A percentile compares a stretch with the other conserved stretches of the same genome.
Evolutionary conservation across 1,140 invertebrate species (phyloP).

Genomic region (Lordiphosa stackelbergi): DNA sequence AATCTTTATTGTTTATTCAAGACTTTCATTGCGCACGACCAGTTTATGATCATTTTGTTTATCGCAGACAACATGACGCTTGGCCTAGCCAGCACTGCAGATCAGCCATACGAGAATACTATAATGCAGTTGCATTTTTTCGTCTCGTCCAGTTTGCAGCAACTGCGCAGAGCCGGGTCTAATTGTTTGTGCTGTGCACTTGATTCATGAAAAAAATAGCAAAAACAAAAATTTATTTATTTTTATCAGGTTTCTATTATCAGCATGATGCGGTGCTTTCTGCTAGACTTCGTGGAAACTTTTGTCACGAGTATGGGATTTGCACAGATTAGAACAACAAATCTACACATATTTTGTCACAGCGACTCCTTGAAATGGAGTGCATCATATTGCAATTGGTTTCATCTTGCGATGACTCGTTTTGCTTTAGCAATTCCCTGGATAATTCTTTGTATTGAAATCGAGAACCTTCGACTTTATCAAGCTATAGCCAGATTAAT

Average conservation of each 20-base stretch:
- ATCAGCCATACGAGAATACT: not conserved
- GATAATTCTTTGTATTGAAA: no score
- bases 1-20: slow-evolving; percentile 16
- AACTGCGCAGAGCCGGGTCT: slow-evolving; percentile 5
- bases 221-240: slow-evolving; percentile 26
- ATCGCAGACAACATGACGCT: slow-evolving; percentile 40
- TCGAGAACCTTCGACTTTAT: not conserved
- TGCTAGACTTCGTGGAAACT: slow-evolving; percentile 64
- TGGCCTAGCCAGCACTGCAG: not conserved
- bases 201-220: slow-evolving; percentile 39
- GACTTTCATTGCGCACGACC: slow-evolving; percentile 14
- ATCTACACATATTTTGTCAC: slow-evolving; percentile 6
- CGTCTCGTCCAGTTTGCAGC: not conserved
- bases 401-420: not conserved
- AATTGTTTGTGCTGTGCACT: slow-evolving; percentile 31
- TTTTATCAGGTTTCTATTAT: slow-evolving; percentile 41
- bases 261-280: slow-evolving; percentile 50
- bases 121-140: slow-evolving; percentile 3
- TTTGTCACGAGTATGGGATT: slow-evolving; percentile 51
- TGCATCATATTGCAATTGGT: no score
- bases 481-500: no score
- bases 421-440: not conserved
- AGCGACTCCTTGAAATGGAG: not conserved
- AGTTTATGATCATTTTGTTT: slow-evolving; percentile 23
- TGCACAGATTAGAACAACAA: slow-evolving; percentile 34